phyloP scores from a whole-genome alignment of 2,888 invertebrate species.

The Trissoscelio sp. region DNA sequence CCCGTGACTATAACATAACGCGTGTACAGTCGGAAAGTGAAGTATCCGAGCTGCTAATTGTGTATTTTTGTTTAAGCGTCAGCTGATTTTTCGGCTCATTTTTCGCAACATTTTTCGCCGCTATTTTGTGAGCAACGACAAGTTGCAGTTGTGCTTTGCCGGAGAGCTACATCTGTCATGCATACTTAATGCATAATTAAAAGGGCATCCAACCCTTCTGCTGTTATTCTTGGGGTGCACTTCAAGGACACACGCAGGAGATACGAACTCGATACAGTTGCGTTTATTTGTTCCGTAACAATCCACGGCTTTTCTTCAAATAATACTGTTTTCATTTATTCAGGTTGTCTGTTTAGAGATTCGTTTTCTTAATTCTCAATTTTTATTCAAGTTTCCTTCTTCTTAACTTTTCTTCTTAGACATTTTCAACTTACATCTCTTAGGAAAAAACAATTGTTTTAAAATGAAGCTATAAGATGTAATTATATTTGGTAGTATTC shows the following conservation, averaged over 20 bases:
- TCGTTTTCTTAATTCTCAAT: no score
- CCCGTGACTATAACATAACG: slow-evolving; percentile 46
- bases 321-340: no score
- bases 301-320: no score
- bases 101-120: background rate
- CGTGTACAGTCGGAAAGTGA: slow-evolving; percentile 60
- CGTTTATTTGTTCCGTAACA: slow-evolving; percentile 11
- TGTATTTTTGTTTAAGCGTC: slow-evolving; percentile 14
- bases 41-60: slow-evolving; percentile 47
- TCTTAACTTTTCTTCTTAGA: no score
- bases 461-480: no score
- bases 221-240: slow-evolving; percentile 45
- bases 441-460: no score
- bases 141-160: background rate
- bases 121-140: background rate
- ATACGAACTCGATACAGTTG: slow-evolving; percentile 10
- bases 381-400: no score
- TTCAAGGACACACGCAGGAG: slow-evolving; percentile 47
- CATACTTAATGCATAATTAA: slow-evolving; percentile 67
- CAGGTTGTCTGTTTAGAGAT: no score
- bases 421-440: no score
- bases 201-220: slow-evolving; percentile 55
- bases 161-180: slow-evolving; percentile 59
- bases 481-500: no score
- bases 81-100: slow-evolving; percentile 3